These are phyloP conservation scores for Hemibagrus guttatus DNA, from an alignment of 2,797 vertebrate genomes.

Conservation along the genomic window DNA sequence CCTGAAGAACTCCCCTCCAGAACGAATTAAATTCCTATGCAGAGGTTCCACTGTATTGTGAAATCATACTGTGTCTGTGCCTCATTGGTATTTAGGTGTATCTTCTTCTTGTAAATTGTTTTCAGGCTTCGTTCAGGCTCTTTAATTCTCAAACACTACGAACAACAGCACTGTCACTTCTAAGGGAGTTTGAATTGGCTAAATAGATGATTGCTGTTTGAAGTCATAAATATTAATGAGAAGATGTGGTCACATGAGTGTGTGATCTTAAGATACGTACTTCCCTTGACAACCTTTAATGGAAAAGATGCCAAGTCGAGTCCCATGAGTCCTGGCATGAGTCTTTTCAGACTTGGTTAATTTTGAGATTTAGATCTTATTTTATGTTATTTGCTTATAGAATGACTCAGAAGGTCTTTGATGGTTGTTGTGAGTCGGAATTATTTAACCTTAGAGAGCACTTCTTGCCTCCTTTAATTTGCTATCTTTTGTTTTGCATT, in stretches of 20 bases:
- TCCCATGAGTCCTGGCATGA: background rate
- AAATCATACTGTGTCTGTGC: too few relatives aligned
- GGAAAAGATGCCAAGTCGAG: background rate
- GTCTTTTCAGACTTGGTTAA: too few relatives aligned
- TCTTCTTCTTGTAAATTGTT: background rate
- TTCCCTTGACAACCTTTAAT: background rate
- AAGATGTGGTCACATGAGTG: background rate
- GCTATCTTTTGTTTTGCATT: background rate
- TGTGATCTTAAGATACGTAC: background rate
- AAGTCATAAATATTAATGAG: conserved; percentile 49
- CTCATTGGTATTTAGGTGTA: background rate
- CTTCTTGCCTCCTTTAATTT: background rate
- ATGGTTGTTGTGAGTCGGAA: background rate
- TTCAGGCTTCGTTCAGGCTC: background rate
- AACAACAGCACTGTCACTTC: background rate
- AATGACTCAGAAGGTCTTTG: background rate
- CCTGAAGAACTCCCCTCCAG: too few relatives aligned
- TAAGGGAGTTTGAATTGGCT: conserved; percentile 2
- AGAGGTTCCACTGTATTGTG: too few relatives aligned
- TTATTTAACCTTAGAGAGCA: background rate
- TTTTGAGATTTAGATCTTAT: background rate
- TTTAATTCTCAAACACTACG: background rate
- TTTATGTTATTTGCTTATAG: background rate
- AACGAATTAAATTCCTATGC: too few relatives aligned
- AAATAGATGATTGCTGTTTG: conserved; percentile 42